Percentiles rank a stretch among this genome's conserved stretches.
Evolutionary conservation across 2,113 vertebrate genomes (phyloP).

Genomic region (Candoia aspera): DNA sequence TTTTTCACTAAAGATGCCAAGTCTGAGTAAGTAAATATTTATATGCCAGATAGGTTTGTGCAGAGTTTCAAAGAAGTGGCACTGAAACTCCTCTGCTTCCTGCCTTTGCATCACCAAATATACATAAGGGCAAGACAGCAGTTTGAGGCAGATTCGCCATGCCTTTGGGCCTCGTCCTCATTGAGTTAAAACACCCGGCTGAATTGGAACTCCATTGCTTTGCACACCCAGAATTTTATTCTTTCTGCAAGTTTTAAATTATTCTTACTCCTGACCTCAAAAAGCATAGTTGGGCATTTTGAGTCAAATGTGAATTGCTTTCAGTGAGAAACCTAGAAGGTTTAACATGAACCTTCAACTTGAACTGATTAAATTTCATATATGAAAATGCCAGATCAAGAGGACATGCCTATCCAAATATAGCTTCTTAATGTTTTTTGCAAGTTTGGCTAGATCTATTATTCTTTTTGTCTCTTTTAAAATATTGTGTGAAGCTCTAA

Average conservation of each 20-base stretch:
- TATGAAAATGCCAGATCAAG: not conserved
- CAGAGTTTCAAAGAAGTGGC: not conserved
- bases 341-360: not conserved
- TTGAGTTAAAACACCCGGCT: not conserved
- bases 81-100: not conserved
- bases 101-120: not conserved
- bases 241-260: not conserved
- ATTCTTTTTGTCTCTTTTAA: not conserved
- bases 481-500: not conserved
- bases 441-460: not conserved
- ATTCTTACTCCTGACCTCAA: not conserved
- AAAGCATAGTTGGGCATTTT: not conserved
- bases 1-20: slow-evolving; percentile 79
- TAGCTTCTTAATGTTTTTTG: not conserved
- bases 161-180: not conserved
- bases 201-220: not conserved
- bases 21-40: slow-evolving; percentile 70
- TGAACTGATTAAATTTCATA: not conserved
- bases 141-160: not conserved
- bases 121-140: no score
- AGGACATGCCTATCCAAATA: not conserved
- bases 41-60: not conserved
- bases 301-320: not conserved
- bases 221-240: not conserved
- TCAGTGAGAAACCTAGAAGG: not conserved